A percentile compares a stretch with the other conserved stretches of the same genome.
These are phyloP conservation scores for Polyommatus icarus DNA, from an alignment of 2,888 invertebrate species.

Conservation along the genomic window DNA sequence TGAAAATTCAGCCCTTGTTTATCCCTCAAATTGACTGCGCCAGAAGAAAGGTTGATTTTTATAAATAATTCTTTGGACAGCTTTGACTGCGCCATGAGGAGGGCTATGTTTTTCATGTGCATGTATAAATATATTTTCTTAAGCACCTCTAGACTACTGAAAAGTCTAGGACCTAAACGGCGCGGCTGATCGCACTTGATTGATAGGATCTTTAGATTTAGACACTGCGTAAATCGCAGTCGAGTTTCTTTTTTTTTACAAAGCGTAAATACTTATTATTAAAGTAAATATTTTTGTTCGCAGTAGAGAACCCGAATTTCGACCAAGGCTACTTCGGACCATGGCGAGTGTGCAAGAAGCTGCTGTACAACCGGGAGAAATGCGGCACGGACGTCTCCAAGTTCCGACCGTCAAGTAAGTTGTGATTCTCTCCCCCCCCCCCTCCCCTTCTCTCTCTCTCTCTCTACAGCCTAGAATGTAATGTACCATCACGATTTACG, in stretches of 20 bases:
- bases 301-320: constrained; percentile 83
- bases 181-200: too few relatives aligned
- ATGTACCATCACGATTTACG: constrained; percentile 7
- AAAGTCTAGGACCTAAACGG: too few relatives aligned
- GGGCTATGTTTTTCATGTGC: too few relatives aligned
- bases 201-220: not conserved
- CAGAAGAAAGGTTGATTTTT: too few relatives aligned
- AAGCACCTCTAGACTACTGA: too few relatives aligned
- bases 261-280: constrained; percentile 22
- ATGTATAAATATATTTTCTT: too few relatives aligned
- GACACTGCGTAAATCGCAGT: not conserved
- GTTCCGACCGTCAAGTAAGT: constrained; percentile 89
- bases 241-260: too few relatives aligned
- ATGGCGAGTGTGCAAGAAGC: constrained; percentile 91
- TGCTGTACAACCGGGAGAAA: constrained; percentile 90
- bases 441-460: not conserved
- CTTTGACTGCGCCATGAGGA: too few relatives aligned
- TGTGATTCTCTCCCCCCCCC: not conserved
- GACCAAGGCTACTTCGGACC: constrained; percentile 94
- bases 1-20: too few relatives aligned
- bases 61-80: too few relatives aligned
- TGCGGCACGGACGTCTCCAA: constrained; percentile 89
- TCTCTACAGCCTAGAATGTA: not conserved
- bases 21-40: too few relatives aligned
- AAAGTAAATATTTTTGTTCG: constrained; percentile 47